Evolutionary conservation across 2,113 vertebrate species (phyloP).

Genomic region (Rhipidura dahli): DNA sequence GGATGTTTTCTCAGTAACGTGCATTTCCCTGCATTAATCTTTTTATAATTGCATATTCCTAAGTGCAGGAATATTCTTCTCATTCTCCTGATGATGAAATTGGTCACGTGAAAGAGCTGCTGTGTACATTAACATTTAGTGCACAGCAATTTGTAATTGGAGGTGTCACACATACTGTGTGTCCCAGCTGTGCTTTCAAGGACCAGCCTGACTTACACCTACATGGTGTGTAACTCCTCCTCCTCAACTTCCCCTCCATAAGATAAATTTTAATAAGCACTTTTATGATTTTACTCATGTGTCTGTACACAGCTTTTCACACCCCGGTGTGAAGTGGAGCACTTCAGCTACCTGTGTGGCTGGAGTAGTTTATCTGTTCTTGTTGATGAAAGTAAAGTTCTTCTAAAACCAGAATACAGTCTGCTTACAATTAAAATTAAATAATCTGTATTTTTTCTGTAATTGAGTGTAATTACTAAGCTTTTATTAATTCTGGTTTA

Average conservation of each 20-base stretch:
- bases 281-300: background rate
- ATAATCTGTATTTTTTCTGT: background rate
- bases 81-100: background rate
- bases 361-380: background rate
- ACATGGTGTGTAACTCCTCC: too few relatives aligned
- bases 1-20: background rate
- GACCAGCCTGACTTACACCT: background rate
- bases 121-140: background rate
- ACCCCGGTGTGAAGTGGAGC: background rate
- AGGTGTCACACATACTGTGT: background rate
- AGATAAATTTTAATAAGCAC: background rate
- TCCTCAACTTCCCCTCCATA: background rate
- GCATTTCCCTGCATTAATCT: background rate
- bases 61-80: background rate
- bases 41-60: background rate
- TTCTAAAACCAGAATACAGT: background rate
- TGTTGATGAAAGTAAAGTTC: background rate
- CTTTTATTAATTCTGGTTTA: background rate
- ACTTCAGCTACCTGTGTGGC: background rate
- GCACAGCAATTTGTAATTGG: background rate
- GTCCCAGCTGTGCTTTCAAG: background rate
- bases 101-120: background rate
- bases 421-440: background rate
- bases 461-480: background rate
- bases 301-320: background rate